Evolutionary conservation across 1,140 invertebrate genomes (phyloP).

Genomic region (Drosophila sechellia): DNA sequence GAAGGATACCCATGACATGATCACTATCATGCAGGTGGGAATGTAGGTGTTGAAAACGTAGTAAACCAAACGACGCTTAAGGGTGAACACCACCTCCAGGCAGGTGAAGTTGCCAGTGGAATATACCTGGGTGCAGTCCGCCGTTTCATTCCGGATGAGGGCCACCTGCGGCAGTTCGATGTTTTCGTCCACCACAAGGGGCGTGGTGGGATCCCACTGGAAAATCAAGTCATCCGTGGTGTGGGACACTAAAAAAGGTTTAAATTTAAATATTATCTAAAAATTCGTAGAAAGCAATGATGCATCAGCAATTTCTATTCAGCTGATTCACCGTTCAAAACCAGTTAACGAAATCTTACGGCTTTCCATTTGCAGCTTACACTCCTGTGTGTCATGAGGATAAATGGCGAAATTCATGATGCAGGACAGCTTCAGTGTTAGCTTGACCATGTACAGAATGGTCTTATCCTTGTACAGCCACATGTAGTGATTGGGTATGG

Average conservation of each 20-base stretch:
- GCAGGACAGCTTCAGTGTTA: conserved; percentile 93
- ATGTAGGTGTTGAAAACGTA: conserved; percentile 96
- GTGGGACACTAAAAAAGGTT: conserved; percentile 89
- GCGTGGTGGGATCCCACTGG: conserved; percentile 94
- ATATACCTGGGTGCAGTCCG: conserved; percentile 92
- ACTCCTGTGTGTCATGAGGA: conserved; percentile 95
- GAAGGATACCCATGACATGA: conserved; percentile 97
- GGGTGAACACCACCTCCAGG: conserved; percentile 93
- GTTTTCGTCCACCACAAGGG: conserved; percentile 94
- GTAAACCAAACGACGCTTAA: conserved; percentile 93
- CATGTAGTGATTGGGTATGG: conserved; percentile 95
- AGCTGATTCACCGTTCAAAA: conserved; percentile 54
- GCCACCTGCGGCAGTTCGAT: conserved; percentile 94
- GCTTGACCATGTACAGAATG: conserved; percentile 94
- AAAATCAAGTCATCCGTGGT: conserved; percentile 96
- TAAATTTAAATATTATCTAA: background rate
- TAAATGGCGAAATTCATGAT: conserved; percentile 97
- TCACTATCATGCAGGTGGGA: conserved; percentile 94
- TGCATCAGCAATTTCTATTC: background rate
- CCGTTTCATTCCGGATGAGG: conserved; percentile 92
- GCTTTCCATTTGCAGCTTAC: conserved; percentile 96
- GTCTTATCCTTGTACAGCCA: conserved; percentile 95
- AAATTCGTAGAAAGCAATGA: no score
- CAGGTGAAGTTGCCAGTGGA: conserved; percentile 94
- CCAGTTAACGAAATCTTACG: conserved; percentile 86